phyloP scores from a whole-genome alignment of 2,797 vertebrate genomes.

The Darevskia nairensis region DNA sequence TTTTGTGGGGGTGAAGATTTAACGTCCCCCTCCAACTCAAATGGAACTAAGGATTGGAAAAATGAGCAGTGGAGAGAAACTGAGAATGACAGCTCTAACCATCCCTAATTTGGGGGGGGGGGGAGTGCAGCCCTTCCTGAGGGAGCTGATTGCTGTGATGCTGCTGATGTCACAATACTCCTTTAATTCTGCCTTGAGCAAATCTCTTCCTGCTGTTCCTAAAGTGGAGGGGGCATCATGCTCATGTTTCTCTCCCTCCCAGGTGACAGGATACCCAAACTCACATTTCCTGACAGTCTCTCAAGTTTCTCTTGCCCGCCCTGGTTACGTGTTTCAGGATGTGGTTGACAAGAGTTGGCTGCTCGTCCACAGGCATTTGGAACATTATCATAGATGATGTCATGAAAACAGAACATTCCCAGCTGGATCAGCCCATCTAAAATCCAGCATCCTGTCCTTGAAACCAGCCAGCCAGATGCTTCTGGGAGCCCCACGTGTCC shows the following conservation, averaged over 20 bases:
- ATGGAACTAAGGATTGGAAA: no score
- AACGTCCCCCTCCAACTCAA: no score
- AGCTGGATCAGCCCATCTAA: neutral
- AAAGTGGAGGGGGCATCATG: neutral
- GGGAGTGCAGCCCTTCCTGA: no score
- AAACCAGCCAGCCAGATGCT: neutral
- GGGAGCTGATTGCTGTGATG: neutral
- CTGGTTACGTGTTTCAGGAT: neutral
- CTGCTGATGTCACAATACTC: neutral
- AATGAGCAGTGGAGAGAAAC: no score
- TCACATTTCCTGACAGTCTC: neutral
- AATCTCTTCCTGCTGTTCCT: neutral
- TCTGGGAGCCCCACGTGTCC: neutral
- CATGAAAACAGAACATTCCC: neutral
- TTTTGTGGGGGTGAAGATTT: no score
- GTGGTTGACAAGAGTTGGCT: neutral
- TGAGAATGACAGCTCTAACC: neutral
- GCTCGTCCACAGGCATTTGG: neutral
- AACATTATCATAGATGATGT: neutral
- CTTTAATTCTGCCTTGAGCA: neutral
- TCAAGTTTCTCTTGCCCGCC: neutral
- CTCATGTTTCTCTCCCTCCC: neutral
- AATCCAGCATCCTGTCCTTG: neutral
- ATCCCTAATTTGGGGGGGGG: neutral
- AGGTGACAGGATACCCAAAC: slow-evolving; percentile 33